These are phyloP conservation scores for Malacoctenus gilli DNA, from an alignment of 2,797 vertebrate species.

Conservation along the genomic window DNA sequence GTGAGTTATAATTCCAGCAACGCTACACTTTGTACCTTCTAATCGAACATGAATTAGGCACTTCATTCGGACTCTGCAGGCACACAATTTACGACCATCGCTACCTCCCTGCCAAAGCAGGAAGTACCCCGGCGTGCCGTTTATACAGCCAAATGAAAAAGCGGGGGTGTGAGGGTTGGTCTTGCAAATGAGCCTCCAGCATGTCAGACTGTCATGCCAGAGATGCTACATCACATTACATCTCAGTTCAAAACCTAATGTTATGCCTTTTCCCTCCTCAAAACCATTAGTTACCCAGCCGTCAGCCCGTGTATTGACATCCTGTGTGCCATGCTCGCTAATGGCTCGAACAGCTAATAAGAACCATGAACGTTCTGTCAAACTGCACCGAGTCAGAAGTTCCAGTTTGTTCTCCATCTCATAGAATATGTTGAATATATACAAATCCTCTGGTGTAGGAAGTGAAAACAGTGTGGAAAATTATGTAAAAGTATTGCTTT, in stretches of 20 bases:
- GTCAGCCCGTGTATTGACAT: neutral
- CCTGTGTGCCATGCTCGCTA: neutral
- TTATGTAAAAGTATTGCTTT: no score
- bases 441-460: no score
- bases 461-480: no score
- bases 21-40: constrained; percentile 7
- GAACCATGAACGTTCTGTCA: neutral
- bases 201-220: constrained; percentile 17
- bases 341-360: neutral
- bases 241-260: neutral
- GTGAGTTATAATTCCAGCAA: no score
- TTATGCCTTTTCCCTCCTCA: neutral
- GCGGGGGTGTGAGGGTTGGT: constrained; percentile 24
- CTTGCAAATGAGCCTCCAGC: constrained; percentile 31
- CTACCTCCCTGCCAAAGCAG: constrained; percentile 20
- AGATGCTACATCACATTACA: constrained; percentile 10
- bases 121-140: constrained; percentile 12
- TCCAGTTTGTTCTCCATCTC: no score
- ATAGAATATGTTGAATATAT: no score
- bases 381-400: no score
- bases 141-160: constrained; percentile 39
- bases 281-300: neutral
- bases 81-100: constrained; percentile 31
- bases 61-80: constrained; percentile 24
- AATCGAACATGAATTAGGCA: constrained; percentile 14